Base-by-base conservation (phyloP, 2,797 vertebrate species). In the Sebastes kiyomatsui region DNA sequence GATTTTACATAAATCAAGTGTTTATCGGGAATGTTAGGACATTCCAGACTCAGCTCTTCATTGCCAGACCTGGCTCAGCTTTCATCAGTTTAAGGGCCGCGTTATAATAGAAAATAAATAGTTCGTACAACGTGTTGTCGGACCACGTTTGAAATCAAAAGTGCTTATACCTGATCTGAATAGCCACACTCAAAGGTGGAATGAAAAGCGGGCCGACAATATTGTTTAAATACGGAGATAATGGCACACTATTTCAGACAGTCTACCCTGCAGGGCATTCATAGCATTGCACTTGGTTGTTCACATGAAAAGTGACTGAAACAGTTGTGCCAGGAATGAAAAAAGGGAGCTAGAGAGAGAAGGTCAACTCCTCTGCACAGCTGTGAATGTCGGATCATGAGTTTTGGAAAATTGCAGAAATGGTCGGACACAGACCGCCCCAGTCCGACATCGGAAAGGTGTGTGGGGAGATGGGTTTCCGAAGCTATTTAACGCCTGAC, bases 121-220 rank as follows among this genome's bases (percentile, higher is more conserved):
- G 49, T n/a, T 54, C 9, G 49, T 54, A 54, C 8, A 10, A 10
- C 20, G 4, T 22, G 49, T n/a, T 54, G 49, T 52, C 38, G 14
- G 38, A 46, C 38, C 38, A 46, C 2, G 38, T 46, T 14, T 6
- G 38, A 3, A 46, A 46, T 46, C 38, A 46, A 13, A 20, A 13
- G 60, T 33, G 30, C 27, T 74, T 10, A n/a, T 35, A 38, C 6
- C n/a, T 38, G 62, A 38, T 65, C 7, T 3, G 22, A 64, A 35
- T 0, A 3, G 20, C 32, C 20, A 32, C 10, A 13, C 20, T 7
- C 7, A 1, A 62, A n/a, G 60, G 10, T 3, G 2, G 11, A 61
- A 2, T 32, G n/a, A 49, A 61, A 28, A 61, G 42, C 11, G 0
- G 25, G 42, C 23, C 13, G 1, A 28, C 38, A 28, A 46, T 49